These are phyloP conservation scores for Synchiropus splendidus DNA, from an alignment of 2,113 vertebrate genomes.

Conservation along the genomic window DNA sequence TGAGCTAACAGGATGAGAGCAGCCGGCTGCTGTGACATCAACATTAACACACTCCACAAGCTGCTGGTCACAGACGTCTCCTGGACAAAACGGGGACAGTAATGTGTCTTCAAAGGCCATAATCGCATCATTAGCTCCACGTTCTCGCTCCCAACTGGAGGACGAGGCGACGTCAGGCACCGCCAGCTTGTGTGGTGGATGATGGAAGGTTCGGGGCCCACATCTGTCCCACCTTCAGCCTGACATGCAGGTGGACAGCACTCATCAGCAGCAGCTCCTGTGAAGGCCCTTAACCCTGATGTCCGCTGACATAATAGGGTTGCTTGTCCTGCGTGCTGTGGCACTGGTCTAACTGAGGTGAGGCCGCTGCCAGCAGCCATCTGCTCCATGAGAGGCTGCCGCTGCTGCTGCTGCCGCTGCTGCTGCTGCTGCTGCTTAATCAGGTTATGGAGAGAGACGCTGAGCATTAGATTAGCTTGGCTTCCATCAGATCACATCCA, in stretches of 20 bases:
- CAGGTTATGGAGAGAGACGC: conserved; percentile 29
- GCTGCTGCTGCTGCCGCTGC: no score
- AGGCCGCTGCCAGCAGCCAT: conserved; percentile 26
- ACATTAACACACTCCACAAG: conserved; percentile 56
- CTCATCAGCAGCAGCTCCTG: conserved; percentile 26
- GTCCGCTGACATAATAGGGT: conserved; percentile 54
- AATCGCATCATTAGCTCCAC: conserved; percentile 39
- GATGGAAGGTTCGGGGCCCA: no score
- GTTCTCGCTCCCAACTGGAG: neutral
- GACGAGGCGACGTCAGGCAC: no score
- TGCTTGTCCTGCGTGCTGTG: conserved; percentile 38
- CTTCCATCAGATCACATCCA: conserved; percentile 38
- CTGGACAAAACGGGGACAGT: conserved; percentile 41
- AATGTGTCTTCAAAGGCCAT: conserved; percentile 30
- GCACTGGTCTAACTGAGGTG: conserved; percentile 23
- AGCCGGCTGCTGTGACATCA: conserved; percentile 64
- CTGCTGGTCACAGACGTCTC: conserved; percentile 50
- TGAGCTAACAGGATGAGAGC: conserved; percentile 63
- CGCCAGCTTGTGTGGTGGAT: no score
- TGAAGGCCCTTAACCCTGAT: conserved; percentile 46
- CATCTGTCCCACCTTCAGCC: conserved; percentile 7
- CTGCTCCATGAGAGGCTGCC: conserved; percentile 18
- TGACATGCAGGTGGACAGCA: conserved; percentile 44
- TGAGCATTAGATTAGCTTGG: conserved; percentile 43
- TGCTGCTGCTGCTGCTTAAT: conserved; percentile 37